These are phyloP conservation scores for Sylvia borin DNA, from an alignment of 2,797 vertebrate species.

Conservation along the genomic window DNA sequence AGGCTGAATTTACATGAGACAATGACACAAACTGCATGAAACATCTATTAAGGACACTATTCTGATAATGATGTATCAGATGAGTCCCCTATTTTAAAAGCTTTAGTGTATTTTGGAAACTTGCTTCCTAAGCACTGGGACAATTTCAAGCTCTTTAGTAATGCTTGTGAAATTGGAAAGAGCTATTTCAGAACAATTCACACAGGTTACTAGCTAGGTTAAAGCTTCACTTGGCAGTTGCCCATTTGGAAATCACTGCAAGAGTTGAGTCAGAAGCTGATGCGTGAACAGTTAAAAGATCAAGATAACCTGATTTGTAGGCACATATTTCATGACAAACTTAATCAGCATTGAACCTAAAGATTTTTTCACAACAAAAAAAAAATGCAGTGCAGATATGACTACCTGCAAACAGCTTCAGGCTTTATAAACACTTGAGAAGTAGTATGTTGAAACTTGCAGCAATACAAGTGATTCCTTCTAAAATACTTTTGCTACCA, in stretches of 20 bases:
- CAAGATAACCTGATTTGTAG: slow-evolving; percentile 1
- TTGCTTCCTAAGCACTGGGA: not conserved
- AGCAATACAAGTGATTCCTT: not conserved
- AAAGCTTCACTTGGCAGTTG: slow-evolving; percentile 26
- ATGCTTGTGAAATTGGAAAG: not conserved
- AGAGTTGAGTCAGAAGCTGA: slow-evolving; percentile 27
- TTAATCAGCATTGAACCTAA: slow-evolving; percentile 4
- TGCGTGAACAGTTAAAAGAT: not conserved
- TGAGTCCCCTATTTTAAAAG: not conserved
- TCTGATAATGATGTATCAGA: not conserved
- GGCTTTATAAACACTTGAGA: not conserved
- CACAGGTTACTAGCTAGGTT: not conserved
- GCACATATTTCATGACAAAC: slow-evolving; percentile 5
- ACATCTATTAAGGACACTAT: not conserved
- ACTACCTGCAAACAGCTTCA: not conserved
- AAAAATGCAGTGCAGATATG: not conserved
- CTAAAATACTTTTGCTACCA: not conserved
- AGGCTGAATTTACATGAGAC: not conserved
- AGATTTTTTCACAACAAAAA: not conserved
- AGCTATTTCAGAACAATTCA: not conserved
- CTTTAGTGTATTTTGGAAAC: slow-evolving; percentile 19
- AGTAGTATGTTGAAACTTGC: not conserved
- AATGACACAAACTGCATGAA: not conserved
- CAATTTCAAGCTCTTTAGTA: slow-evolving; percentile 14
- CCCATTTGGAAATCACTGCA: slow-evolving; percentile 10